Conservation (phyloP, 2,797 vertebrate genomes). For the Myotis findleyi region DNA sequence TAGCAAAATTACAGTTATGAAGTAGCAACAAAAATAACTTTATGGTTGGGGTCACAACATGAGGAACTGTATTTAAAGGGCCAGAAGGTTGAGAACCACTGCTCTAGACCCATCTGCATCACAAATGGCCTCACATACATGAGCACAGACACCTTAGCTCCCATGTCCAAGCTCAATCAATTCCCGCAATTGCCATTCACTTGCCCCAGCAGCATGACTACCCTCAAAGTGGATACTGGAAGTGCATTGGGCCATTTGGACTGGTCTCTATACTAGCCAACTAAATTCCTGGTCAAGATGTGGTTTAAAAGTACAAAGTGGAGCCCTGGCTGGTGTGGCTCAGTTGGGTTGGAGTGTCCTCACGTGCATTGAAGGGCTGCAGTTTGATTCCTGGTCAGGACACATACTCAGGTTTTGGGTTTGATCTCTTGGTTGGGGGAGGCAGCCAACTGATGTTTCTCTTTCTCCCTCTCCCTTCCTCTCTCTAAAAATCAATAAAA, state of each 20-base stretch:
- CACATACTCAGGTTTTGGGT: neutral
- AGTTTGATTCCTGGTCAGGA: neutral
- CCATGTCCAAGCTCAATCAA: neutral
- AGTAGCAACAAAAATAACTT: no score
- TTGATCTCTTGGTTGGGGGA: neutral
- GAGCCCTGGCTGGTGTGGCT: neutral
- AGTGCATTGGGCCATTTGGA: neutral
- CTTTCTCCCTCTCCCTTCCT: neutral
- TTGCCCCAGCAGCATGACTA: neutral
- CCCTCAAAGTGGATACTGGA: neutral
- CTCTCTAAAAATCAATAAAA: neutral
- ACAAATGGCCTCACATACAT: neutral
- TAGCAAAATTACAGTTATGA: no score
- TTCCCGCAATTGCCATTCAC: neutral
- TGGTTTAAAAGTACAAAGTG: neutral
- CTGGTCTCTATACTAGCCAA: neutral
- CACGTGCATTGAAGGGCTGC: neutral
- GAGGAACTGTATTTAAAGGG: no score
- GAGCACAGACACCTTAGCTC: neutral
- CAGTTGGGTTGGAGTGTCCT: neutral
- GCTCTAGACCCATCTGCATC: neutral
- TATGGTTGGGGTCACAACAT: no score
- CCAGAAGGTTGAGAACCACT: no score
- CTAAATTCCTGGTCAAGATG: neutral
- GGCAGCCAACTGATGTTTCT: neutral